A percentile compares a stretch with the other conserved stretches of the same genome.
Evolutionary conservation across 2,888 invertebrate species (phyloP).

Genomic region (Nowickia ferox): DNA sequence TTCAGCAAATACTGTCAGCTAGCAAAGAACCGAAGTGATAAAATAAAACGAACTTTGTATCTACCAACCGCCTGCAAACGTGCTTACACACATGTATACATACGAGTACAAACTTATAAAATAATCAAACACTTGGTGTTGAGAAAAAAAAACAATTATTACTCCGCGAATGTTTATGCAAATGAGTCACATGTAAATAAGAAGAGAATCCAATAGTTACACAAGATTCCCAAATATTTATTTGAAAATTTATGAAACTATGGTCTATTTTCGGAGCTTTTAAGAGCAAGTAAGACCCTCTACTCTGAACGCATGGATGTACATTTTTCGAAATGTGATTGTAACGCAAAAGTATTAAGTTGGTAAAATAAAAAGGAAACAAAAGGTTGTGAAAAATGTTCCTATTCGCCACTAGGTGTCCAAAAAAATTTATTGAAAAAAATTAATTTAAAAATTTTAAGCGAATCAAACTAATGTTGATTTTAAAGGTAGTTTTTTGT

Average conservation of each 20-base stretch:
- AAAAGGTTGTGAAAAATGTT: not conserved
- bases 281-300: not conserved
- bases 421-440: no score
- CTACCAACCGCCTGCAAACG: slow-evolving; percentile 3
- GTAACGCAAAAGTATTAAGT: not conserved
- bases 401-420: no score
- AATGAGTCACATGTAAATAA: not conserved
- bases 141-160: slow-evolving; percentile 5
- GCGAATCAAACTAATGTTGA: no score
- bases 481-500: no score
- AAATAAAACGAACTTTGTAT: slow-evolving; percentile 1
- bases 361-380: not conserved
- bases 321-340: not conserved
- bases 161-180: not conserved
- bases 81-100: no score
- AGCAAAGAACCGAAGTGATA: not conserved
- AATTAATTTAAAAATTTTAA: no score
- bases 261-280: not conserved
- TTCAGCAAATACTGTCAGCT: slow-evolving; percentile 50
- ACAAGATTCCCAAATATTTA: not conserved
- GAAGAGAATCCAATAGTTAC: slow-evolving; percentile 16
- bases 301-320: slow-evolving; percentile 64
- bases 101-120: not conserved
- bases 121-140: slow-evolving; percentile 2
- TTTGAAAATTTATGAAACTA: not conserved